Conservation (phyloP, 2,888 invertebrate species). For the Epistrophe eligans region DNA sequence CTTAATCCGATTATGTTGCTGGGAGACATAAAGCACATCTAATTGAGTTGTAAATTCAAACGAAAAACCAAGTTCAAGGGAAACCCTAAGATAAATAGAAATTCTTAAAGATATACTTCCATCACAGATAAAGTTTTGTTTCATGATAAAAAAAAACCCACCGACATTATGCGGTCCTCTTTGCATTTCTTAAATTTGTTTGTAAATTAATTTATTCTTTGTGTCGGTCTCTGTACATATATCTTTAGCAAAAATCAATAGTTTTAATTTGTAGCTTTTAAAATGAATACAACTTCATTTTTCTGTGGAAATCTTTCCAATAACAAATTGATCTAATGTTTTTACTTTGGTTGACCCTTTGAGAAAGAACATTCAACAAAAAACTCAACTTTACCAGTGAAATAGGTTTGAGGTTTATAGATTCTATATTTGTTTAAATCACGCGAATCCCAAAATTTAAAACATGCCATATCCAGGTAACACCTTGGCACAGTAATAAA, state of each 20-base stretch:
- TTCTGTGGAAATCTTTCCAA: neutral
- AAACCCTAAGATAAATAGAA: constrained; percentile 8
- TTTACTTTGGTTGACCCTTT: constrained; percentile 4
- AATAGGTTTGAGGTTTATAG: neutral
- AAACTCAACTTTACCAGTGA: neutral
- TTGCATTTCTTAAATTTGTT: neutral
- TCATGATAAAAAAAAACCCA: neutral
- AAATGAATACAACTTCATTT: constrained; percentile 24
- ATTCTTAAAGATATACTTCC: constrained; percentile 7
- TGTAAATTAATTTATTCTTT: constrained; percentile 20
- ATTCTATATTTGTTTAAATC: no score
- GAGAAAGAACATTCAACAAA: neutral
- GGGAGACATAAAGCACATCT: constrained; percentile 48
- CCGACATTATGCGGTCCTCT: no score
- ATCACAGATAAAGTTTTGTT: neutral
- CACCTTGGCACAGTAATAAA: no score
- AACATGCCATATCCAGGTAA: no score
- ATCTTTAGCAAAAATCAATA: constrained; percentile 33
- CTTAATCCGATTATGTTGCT: constrained; percentile 55
- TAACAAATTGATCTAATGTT: constrained; percentile 3
- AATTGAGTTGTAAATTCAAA: constrained; percentile 51
- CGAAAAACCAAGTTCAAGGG: constrained; percentile 26
- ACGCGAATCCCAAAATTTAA: no score
- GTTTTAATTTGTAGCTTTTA: constrained; percentile 29
- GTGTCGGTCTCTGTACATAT: neutral